These are phyloP conservation scores for Cossypha heuglini DNA, from an alignment of 2,797 vertebrate species.

Conservation along the genomic window DNA sequence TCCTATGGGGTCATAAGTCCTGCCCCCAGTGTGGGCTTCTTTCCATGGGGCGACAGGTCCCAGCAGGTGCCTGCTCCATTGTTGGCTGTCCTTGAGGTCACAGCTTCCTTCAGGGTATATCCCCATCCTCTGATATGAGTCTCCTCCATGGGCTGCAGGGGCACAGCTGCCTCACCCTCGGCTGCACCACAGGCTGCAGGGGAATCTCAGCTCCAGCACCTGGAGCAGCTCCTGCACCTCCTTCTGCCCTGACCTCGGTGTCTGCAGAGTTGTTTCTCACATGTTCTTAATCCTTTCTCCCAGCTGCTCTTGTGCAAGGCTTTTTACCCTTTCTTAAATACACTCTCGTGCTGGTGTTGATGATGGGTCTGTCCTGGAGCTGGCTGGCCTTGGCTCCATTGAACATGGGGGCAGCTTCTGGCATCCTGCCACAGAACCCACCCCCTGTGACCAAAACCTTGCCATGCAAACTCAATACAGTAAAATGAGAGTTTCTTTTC, in stretches of 20 bases:
- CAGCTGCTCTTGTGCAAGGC: neutral
- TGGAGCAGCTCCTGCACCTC: neutral
- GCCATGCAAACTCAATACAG: rapidly evolving
- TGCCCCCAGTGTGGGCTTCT: neutral
- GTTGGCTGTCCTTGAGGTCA: rapidly evolving
- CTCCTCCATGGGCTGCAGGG: neutral
- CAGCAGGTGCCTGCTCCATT: neutral
- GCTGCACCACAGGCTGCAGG: neutral
- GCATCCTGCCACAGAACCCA: neutral
- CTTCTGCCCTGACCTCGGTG: neutral
- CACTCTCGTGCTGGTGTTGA: rapidly evolving
- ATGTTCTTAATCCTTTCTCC: neutral
- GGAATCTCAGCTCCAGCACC: neutral
- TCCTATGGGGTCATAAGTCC: neutral
- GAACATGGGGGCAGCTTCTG: neutral
- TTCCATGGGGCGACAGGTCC: neutral
- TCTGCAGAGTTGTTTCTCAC: too few species aligned
- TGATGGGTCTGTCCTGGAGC: neutral
- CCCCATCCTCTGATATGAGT: rapidly evolving
- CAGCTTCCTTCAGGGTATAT: neutral
- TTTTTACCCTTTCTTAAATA: neutral
- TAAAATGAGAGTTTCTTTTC: neutral
- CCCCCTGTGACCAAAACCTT: neutral
- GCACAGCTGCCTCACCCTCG: neutral
- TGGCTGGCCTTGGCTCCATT: neutral